Conservation (phyloP, 2,888 invertebrate genomes). For the Drosophila phalerata region DNA sequence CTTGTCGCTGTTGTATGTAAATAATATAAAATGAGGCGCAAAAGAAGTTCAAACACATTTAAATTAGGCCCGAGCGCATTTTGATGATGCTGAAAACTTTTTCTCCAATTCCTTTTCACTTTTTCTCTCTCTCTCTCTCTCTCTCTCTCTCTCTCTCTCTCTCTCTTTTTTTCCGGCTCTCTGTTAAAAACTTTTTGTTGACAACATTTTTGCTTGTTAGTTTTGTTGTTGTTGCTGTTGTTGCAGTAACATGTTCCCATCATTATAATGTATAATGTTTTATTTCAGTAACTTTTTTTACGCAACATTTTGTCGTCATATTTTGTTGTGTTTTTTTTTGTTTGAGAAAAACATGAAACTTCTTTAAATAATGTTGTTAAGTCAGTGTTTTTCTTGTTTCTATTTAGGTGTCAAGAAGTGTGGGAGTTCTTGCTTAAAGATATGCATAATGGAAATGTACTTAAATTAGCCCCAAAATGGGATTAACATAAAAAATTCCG, state of each 20-base stretch:
- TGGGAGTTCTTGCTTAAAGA: constrained; percentile 17
- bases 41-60: constrained; percentile 74
- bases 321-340: constrained; percentile 9
- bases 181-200: constrained; percentile 61
- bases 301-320: constrained; percentile 50
- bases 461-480: constrained; percentile 49
- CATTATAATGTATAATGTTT: constrained; percentile 69
- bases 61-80: constrained; percentile 75
- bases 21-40: constrained; percentile 55
- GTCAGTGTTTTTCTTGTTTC: constrained; percentile 28
- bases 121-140: neutral
- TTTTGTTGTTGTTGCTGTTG: constrained; percentile 40
- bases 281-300: constrained; percentile 60
- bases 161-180: constrained; percentile 1
- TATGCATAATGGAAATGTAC: constrained; percentile 45
- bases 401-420: constrained; percentile 39
- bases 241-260: constrained; percentile 66
- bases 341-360: constrained; percentile 35
- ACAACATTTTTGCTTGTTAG: constrained; percentile 68
- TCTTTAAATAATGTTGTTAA: constrained; percentile 56
- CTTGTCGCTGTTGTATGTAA: constrained; percentile 50
- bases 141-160: constrained; percentile 11
- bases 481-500: constrained; percentile 47
- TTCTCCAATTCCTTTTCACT: constrained; percentile 12
- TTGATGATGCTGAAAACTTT: constrained; percentile 73